A percentile compares a stretch with the other conserved stretches of the same genome.
Evolutionary conservation across 2,888 invertebrate genomes (phyloP).

Genomic region (Julus scanicus): DNA sequence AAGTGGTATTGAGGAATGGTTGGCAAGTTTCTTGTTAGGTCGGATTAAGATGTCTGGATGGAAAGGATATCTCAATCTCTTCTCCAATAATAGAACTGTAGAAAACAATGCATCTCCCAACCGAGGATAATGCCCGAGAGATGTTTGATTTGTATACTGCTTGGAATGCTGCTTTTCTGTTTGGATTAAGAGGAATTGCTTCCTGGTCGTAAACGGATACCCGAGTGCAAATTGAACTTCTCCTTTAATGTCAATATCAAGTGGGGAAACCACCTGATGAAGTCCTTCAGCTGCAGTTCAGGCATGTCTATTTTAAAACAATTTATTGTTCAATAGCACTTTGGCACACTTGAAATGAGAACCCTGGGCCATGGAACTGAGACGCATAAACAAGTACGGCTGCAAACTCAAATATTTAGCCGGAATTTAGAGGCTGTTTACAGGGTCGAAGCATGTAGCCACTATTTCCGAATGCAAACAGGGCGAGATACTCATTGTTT

Average conservation of each 20-base stretch:
- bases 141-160: neutral
- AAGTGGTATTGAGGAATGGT: too few relatives aligned
- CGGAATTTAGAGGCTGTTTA: neutral
- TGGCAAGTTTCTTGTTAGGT: neutral
- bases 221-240: neutral
- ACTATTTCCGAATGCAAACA: neutral
- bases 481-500: neutral
- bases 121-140: neutral
- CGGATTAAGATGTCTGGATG: neutral
- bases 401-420: neutral
- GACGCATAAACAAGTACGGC: neutral
- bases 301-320: conserved; percentile 19
- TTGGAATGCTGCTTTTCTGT: neutral
- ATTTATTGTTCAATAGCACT: conserved; percentile 43
- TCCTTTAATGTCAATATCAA: neutral
- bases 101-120: neutral
- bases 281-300: conserved; percentile 12
- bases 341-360: neutral
- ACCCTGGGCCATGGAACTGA: neutral
- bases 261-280: conserved; percentile 39
- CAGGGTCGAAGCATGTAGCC: neutral
- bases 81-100: neutral
- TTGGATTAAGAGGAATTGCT: neutral
- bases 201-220: neutral
- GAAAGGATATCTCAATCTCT: neutral